Evolutionary conservation across 1,140 invertebrate genomes (phyloP).

Genomic region (Pogonus chalceus): DNA sequence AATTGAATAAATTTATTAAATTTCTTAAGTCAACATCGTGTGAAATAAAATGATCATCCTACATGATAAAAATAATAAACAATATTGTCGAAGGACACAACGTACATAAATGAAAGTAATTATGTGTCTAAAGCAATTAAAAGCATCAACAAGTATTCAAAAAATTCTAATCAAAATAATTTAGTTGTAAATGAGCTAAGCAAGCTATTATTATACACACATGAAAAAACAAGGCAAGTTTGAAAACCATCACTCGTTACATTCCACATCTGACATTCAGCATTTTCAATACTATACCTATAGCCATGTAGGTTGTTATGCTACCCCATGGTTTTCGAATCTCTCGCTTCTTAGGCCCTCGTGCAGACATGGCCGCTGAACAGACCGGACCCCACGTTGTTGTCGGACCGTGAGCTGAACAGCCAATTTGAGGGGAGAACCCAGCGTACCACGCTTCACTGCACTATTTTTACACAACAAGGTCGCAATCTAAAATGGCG

Average conservation of each 20-base stretch:
- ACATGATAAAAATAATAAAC: no score
- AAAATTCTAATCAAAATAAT: neutral
- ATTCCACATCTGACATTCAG: no score
- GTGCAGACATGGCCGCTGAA: constrained; percentile 7
- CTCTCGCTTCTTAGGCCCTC: neutral
- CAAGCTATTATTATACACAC: neutral
- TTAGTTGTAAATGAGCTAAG: neutral
- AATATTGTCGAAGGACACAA: no score
- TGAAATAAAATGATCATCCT: no score
- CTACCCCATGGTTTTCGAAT: neutral
- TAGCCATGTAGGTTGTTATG: no score
- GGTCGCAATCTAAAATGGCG: constrained; percentile 27
- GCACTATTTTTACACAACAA: constrained; percentile 30
- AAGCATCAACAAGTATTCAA: neutral
- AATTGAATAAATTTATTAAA: no score
- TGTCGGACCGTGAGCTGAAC: constrained; percentile 13
- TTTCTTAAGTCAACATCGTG: no score
- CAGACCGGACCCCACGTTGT: constrained; percentile 11
- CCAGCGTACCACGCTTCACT: constrained; percentile 26
- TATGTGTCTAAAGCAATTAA: no score
- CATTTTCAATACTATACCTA: no score
- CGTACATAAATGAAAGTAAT: no score
- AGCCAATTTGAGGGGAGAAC: constrained; percentile 20
- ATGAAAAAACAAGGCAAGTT: neutral
- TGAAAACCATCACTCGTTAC: no score